These are phyloP conservation scores for Nothocercus julius DNA, from an alignment of 2,113 vertebrate species.

Conservation along the genomic window DNA sequence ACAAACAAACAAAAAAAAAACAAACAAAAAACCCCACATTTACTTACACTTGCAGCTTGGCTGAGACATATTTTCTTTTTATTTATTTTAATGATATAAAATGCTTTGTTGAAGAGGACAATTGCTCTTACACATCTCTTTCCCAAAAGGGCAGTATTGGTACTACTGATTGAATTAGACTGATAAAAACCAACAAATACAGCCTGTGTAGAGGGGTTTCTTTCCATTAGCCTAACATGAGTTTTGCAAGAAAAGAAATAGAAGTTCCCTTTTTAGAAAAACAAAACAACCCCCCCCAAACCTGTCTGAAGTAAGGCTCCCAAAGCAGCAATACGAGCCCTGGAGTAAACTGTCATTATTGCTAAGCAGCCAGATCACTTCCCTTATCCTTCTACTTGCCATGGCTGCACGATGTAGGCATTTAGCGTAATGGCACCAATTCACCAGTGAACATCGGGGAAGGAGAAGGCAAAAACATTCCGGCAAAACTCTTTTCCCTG, in stretches of 20 bases:
- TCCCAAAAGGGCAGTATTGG: background rate
- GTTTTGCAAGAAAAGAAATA: constrained; percentile 31
- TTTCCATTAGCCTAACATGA: constrained; percentile 22
- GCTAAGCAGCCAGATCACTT: background rate
- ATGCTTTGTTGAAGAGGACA: background rate
- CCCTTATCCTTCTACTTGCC: background rate
- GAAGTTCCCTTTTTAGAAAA: constrained; percentile 20
- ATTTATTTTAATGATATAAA: background rate
- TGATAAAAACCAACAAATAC: constrained; percentile 40
- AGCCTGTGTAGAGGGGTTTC: background rate
- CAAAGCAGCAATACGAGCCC: background rate
- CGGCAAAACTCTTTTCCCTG: background rate
- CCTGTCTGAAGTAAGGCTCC: background rate
- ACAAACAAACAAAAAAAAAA: background rate
- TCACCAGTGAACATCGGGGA: background rate
- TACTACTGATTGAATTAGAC: constrained; percentile 34
- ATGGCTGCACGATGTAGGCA: background rate
- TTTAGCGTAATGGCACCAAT: background rate
- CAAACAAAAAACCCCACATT: background rate
- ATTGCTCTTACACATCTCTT: background rate
- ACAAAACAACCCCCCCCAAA: background rate
- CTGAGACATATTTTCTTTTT: background rate
- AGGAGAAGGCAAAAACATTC: background rate
- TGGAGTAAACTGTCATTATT: background rate
- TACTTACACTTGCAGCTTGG: background rate